Conservation (phyloP, 2,113 vertebrate genomes). For the Prolemur simus region DNA sequence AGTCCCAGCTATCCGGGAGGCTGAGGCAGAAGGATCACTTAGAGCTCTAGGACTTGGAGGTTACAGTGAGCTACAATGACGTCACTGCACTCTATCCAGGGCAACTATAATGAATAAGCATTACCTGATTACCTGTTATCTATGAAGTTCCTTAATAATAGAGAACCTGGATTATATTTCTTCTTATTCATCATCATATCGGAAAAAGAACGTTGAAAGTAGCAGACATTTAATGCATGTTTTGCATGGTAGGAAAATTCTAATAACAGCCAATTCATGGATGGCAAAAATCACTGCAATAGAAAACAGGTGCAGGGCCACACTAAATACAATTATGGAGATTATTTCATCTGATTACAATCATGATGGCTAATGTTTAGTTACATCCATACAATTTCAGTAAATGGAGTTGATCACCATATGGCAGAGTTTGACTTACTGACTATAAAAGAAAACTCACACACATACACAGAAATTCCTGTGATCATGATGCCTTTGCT, state of each 20-base stretch:
- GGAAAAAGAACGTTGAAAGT: background rate
- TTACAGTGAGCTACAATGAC: too few species aligned
- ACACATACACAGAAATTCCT: background rate
- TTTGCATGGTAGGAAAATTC: background rate
- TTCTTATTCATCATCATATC: background rate
- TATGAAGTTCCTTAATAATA: background rate
- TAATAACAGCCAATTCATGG: background rate
- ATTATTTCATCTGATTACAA: slow-evolving; percentile 63
- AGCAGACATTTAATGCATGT: slow-evolving; percentile 2
- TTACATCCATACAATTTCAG: slow-evolving; percentile 48
- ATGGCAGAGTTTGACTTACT: slow-evolving; percentile 47
- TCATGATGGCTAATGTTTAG: slow-evolving; percentile 64
- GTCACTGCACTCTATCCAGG: too few species aligned
- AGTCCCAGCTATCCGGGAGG: too few species aligned
- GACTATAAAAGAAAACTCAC: slow-evolving; percentile 31
- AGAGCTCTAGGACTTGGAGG: too few species aligned
- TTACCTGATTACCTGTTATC: background rate
- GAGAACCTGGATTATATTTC: background rate
- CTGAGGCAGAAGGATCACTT: too few species aligned
- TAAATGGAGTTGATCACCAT: slow-evolving; percentile 58
- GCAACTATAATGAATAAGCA: background rate
- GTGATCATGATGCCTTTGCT: slow-evolving; percentile 34
- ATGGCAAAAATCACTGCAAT: background rate
- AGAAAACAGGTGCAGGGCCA: slow-evolving; percentile 54
- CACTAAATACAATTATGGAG: slow-evolving; percentile 52